Evolutionary conservation across 1,140 invertebrate genomes (phyloP).

Genomic region (Heliconius hewitsoni): DNA sequence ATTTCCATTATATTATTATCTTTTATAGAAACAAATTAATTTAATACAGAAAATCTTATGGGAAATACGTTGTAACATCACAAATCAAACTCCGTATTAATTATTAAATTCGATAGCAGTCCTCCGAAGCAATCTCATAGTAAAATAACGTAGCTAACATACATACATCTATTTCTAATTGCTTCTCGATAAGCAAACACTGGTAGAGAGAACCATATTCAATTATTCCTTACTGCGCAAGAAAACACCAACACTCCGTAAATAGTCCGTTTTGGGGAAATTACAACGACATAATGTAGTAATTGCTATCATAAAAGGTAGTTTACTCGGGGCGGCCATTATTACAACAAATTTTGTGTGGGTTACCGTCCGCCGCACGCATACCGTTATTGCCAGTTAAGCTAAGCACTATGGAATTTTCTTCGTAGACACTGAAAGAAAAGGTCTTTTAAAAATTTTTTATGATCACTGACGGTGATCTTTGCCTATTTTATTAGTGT

Average conservation of each 20-base stretch:
- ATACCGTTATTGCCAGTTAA: constrained; percentile 35
- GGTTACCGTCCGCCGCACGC: constrained; percentile 43
- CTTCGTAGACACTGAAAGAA: constrained; percentile 18
- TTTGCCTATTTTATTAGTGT: not conserved
- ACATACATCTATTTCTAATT: constrained; percentile 23
- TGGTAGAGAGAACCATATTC: constrained; percentile 24
- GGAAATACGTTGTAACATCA: not conserved
- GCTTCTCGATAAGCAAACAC: constrained; percentile 29
- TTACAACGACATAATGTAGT: constrained; percentile 54
- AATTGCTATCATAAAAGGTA: constrained; percentile 59
- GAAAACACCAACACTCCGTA: constrained; percentile 37
- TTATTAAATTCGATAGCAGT: constrained; percentile 9
- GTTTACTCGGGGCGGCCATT: constrained; percentile 53
- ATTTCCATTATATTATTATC: too few species aligned
- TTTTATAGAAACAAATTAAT: not conserved
- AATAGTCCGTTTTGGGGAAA: constrained; percentile 42
- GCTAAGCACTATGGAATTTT: constrained; percentile 27
- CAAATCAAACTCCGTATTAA: constrained; percentile 7
- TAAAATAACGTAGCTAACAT: not conserved
- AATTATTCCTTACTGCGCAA: constrained; percentile 37
- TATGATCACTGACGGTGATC: not conserved
- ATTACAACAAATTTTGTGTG: constrained; percentile 55
- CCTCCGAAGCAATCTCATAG: constrained; percentile 4
- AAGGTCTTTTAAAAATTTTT: constrained; percentile 1
- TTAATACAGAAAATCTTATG: not conserved